These are phyloP conservation scores for Phoxinus phoxinus DNA, from an alignment of 2,113 vertebrate species.

Conservation along the genomic window DNA sequence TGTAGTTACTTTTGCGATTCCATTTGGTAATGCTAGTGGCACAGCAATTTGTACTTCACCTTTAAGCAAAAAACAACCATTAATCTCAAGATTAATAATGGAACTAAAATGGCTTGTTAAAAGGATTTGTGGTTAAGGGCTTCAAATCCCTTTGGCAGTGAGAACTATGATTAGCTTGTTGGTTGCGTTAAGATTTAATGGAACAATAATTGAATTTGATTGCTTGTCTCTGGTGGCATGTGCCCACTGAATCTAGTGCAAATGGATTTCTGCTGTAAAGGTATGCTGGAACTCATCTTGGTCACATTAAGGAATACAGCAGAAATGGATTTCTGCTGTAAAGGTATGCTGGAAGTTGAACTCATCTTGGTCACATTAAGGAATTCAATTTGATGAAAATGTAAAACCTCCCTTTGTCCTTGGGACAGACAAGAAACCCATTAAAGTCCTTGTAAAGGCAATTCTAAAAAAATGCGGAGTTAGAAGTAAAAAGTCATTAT, in stretches of 20 bases:
- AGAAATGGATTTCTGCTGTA: conserved; percentile 27
- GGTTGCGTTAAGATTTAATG: conserved; percentile 6
- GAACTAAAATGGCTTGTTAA: background rate
- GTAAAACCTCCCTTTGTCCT: conserved; percentile 20
- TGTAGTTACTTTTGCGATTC: background rate
- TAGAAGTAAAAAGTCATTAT: too few relatives aligned
- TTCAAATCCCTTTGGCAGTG: background rate
- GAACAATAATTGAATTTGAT: conserved; percentile 17
- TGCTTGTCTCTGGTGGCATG: background rate
- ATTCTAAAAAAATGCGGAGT: too few relatives aligned
- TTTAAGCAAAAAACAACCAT: conserved; percentile 7
- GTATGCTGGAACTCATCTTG: conserved; percentile 25
- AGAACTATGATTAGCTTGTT: conserved; percentile 28
- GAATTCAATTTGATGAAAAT: conserved; percentile 23
- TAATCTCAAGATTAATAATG: background rate
- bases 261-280: conserved; percentile 33
- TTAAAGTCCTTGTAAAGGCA: too few relatives aligned
- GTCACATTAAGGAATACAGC: background rate
- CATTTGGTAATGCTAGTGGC: background rate
- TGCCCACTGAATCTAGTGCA: background rate
- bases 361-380: conserved; percentile 14
- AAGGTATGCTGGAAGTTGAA: conserved; percentile 39
- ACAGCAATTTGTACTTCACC: background rate
- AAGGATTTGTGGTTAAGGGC: background rate
- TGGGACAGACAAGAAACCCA: conserved; percentile 19